Conservation (phyloP, 2,888 invertebrate genomes). For the Salpingus planirostris region DNA sequence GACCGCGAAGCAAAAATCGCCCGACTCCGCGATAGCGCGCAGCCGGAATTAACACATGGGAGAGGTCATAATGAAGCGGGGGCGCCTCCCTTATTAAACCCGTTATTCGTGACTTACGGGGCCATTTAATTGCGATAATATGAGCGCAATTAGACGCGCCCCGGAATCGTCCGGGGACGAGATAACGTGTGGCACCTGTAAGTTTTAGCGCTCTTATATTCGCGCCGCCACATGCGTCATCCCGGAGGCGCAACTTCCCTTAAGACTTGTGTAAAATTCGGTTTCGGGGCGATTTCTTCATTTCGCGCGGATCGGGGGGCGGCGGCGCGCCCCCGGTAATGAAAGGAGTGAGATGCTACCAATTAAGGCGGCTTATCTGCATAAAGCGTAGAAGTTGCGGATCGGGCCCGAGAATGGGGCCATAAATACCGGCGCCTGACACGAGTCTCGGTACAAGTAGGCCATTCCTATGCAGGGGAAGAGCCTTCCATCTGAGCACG, state of each 20-base stretch:
- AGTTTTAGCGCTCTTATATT: conserved; percentile 22
- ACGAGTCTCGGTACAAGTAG: conserved; percentile 37
- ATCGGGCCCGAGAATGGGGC: conserved; percentile 29
- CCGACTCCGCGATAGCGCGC: too few relatives aligned
- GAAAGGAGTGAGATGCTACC: conserved; percentile 19
- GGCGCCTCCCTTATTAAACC: too few relatives aligned
- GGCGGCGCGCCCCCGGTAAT: too few relatives aligned
- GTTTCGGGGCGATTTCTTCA: too few relatives aligned
- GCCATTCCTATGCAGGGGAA: conserved; percentile 41
- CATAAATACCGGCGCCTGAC: conserved; percentile 36
- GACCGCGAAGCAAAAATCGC: too few relatives aligned
- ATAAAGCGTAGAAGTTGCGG: conserved; percentile 37
- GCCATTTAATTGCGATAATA: conserved; percentile 20
- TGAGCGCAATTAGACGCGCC: conserved; percentile 19
- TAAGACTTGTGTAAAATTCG: too few relatives aligned
- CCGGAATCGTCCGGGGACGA: conserved; percentile 21
- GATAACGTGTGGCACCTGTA: conserved; percentile 20
- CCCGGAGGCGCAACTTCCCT: too few relatives aligned
- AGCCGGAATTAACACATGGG: too few relatives aligned
- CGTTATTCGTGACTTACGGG: too few relatives aligned
- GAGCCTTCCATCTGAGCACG: conserved; percentile 42
- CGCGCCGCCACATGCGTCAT: conserved; percentile 28
- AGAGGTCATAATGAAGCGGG: too few relatives aligned
- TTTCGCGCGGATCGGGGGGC: too few relatives aligned
- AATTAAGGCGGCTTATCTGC: conserved; percentile 42